Percentiles rank a stretch among this genome's conserved stretches.
phyloP scores from a whole-genome alignment of 2,888 invertebrate genomes.

The Elmis aenea region DNA sequence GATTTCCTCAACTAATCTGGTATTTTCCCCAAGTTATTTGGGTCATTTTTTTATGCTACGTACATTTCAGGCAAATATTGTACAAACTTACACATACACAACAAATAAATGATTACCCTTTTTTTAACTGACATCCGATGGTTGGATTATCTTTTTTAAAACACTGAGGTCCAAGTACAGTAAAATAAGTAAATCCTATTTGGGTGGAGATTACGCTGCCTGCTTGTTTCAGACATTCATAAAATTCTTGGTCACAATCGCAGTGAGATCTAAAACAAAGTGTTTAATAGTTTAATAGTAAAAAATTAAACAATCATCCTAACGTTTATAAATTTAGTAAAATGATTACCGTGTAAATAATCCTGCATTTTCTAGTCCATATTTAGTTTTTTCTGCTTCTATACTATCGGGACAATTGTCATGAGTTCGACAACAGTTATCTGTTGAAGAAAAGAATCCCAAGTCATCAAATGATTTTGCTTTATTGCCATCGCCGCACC shows the following conservation, averaged over 20 bases:
- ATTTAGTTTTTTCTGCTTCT: slow-evolving; percentile 50
- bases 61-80: no score
- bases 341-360: slow-evolving; percentile 56
- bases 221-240: slow-evolving; percentile 59
- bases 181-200: slow-evolving; percentile 69
- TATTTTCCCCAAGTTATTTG: no score
- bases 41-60: no score
- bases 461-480: slow-evolving; percentile 55
- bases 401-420: slow-evolving; percentile 64
- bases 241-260: slow-evolving; percentile 63
- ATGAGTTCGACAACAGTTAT: slow-evolving; percentile 66
- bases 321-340: background rate
- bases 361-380: slow-evolving; percentile 61
- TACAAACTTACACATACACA: no score
- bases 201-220: slow-evolving; percentile 52
- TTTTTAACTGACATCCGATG: slow-evolving; percentile 46
- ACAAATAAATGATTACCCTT: no score
- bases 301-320: background rate
- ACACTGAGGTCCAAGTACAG: slow-evolving; percentile 66
- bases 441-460: slow-evolving; percentile 61
- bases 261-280: slow-evolving; percentile 58
- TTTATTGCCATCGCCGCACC: slow-evolving; percentile 68
- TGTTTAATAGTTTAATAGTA: slow-evolving; percentile 1
- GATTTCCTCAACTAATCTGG: no score
- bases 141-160: slow-evolving; percentile 58